Percentiles rank a stretch among this genome's conserved stretches.
Conservation (phyloP, 2,113 vertebrate species). For the Eolophus roseicapilla region DNA sequence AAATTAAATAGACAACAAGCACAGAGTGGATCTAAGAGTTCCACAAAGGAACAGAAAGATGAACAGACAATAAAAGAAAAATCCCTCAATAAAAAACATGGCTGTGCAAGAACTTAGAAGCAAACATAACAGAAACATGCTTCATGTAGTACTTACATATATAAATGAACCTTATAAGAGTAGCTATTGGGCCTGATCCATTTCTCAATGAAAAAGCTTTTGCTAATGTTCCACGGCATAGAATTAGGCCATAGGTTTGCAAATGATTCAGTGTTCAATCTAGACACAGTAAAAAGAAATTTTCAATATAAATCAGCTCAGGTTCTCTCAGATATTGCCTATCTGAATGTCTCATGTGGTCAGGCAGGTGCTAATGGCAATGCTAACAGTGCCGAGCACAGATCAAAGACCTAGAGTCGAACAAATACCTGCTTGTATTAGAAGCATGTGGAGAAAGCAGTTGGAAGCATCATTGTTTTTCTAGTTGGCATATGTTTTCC, state of each 20-base stretch:
- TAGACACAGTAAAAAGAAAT: background rate
- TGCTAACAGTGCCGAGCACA: background rate
- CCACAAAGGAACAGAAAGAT: background rate
- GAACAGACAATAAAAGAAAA: background rate
- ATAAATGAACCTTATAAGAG: background rate
- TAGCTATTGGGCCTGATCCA: background rate
- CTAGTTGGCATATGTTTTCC: constrained; percentile 1
- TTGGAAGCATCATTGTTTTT: background rate
- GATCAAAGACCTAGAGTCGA: background rate
- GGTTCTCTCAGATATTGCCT: background rate
- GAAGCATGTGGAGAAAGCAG: background rate
- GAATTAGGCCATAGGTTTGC: background rate
- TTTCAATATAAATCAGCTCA: background rate
- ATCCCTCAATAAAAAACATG: background rate
- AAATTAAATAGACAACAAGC: background rate
- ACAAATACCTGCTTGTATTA: background rate
- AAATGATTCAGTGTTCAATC: background rate
- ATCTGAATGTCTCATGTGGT: background rate
- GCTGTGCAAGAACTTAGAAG: background rate
- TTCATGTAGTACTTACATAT: background rate
- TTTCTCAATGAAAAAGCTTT: background rate
- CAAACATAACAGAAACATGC: background rate
- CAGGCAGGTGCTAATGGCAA: background rate
- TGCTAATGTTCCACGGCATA: background rate
- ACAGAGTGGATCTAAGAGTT: background rate